These are phyloP conservation scores for Myocastor coypus DNA, from an alignment of 2,113 vertebrate genomes.

Conservation along the genomic window DNA sequence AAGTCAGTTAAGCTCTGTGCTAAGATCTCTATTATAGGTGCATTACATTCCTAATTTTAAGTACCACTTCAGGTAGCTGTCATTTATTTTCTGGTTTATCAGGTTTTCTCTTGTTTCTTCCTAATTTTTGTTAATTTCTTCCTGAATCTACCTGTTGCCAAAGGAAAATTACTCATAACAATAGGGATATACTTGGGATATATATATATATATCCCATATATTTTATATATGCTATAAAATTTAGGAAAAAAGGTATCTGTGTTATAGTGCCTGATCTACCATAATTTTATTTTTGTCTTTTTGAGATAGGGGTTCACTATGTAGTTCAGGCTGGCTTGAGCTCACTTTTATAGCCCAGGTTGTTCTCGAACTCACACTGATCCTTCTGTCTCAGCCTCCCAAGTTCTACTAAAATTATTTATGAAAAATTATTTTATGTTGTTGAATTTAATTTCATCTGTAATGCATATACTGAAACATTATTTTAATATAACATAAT, in stretches of 20 bases:
- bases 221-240: not conserved
- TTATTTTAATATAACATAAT: not conserved
- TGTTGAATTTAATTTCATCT: not conserved
- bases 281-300: not conserved
- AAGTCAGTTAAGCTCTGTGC: not conserved
- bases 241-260: not conserved
- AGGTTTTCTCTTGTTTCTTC: not conserved
- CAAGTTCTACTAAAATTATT: not conserved
- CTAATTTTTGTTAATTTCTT: not conserved
- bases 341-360: no score
- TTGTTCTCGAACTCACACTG: no score
- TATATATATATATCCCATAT: not conserved
- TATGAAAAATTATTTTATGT: not conserved
- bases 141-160: not conserved
- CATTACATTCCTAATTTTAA: not conserved
- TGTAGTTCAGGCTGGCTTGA: no score
- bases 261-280: not conserved
- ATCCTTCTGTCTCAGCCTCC: no score
- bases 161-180: not conserved
- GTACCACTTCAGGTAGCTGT: not conserved
- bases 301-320: no score
- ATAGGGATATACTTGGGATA: no score
- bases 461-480: not conserved
- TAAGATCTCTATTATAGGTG: not conserved
- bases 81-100: not conserved